Percentiles rank a stretch among this genome's conserved stretches.
phyloP scores from a whole-genome alignment of 2,113 vertebrate genomes.

The Gnathonemus longibarbis region DNA sequence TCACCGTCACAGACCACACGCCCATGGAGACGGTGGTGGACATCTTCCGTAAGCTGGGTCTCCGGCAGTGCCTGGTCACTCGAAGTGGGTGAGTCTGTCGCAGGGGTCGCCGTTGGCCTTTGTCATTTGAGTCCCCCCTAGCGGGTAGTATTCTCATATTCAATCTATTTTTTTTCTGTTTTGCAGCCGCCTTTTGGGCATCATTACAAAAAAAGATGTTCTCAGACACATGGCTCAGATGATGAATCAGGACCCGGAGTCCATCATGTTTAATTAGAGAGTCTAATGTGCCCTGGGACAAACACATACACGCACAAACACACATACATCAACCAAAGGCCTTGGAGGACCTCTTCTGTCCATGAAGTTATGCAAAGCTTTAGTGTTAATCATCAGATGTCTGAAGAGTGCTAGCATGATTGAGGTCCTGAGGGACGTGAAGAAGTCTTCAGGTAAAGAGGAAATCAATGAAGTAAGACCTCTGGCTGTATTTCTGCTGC shows the following conservation, averaged over 20 bases:
- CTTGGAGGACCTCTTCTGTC: background rate
- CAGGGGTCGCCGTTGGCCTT: no score
- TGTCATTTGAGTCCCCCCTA: background rate
- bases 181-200: conserved; percentile 61
- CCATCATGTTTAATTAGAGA: conserved; percentile 91
- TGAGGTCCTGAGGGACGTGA: background rate
- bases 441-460: background rate
- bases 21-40: conserved; percentile 98
- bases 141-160: background rate
- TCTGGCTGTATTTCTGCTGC: background rate
- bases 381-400: background rate
- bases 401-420: background rate
- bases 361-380: background rate
- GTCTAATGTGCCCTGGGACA: background rate
- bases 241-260: conserved; percentile 98
- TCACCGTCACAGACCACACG: conserved; percentile 96
- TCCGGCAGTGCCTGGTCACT: conserved; percentile 94
- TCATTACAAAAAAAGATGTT: conserved; percentile 94
- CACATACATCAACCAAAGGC: background rate
- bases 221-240: conserved; percentile 97
- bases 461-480: background rate
- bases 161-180: background rate
- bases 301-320: background rate
- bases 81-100: conserved; percentile 73
- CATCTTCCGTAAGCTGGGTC: conserved; percentile 49